Evolutionary conservation across 2,113 vertebrate species (phyloP).

Genomic region (Noctilio leporinus): DNA sequence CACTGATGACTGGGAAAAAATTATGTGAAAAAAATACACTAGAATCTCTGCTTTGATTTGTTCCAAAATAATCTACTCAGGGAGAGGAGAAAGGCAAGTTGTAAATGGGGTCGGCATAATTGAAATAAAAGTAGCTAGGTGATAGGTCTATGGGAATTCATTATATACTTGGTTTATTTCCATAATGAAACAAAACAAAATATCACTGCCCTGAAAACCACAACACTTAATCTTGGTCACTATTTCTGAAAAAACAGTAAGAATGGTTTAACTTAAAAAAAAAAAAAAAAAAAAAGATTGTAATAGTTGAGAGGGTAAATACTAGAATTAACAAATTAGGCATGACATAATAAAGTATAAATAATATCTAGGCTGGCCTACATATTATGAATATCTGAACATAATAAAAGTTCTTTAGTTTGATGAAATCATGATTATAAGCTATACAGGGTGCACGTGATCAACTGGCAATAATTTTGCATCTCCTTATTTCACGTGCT

Average conservation of each 20-base stretch:
- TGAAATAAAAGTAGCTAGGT: neutral
- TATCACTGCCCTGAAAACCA: neutral
- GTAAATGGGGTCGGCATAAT: neutral
- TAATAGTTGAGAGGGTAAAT: neutral
- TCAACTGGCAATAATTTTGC: no score
- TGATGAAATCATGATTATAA: neutral
- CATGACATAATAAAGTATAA: neutral
- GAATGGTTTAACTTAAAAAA: neutral
- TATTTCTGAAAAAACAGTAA: neutral
- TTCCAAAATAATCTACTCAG: neutral
- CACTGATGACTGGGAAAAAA: neutral
- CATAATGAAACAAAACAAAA: neutral
- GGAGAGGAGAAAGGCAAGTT: neutral
- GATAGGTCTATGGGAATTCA: neutral
- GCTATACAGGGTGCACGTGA: no score
- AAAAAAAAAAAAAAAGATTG: neutral
- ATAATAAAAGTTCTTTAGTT: neutral
- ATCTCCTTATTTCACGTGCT: no score
- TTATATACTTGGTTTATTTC: neutral
- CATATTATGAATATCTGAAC: neutral
- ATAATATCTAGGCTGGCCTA: neutral
- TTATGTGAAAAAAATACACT: neutral
- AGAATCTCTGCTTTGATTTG: neutral
- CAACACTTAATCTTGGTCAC: neutral
- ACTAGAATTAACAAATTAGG: neutral